Conservation (phyloP, 64 coral and sea anemone genomes). For the Pocillopora verrucosa region DNA sequence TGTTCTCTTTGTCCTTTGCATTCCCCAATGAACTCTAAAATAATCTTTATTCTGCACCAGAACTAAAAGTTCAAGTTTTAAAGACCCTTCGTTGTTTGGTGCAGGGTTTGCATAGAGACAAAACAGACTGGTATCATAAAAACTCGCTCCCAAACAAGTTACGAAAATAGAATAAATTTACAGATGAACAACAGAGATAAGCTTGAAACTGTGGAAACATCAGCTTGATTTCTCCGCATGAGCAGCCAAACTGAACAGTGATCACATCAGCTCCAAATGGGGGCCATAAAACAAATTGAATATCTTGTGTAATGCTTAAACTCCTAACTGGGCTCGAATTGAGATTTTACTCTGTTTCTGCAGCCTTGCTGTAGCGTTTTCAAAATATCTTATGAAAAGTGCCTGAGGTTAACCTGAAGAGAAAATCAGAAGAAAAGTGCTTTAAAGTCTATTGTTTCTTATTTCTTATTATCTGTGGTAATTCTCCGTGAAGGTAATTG, state of each 20-base stretch:
- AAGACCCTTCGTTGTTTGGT: too few relatives aligned
- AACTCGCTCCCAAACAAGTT: neutral
- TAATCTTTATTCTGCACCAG: neutral
- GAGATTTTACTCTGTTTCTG: too few relatives aligned
- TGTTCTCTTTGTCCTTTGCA: neutral
- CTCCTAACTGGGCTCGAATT: too few relatives aligned
- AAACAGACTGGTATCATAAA: neutral
- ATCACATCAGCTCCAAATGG: too few relatives aligned
- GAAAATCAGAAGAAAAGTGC: neutral
- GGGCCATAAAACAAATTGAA: too few relatives aligned
- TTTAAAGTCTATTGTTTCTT: neutral
- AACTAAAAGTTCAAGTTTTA: neutral
- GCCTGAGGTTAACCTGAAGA: neutral
- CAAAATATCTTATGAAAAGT: neutral
- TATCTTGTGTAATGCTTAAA: too few relatives aligned
- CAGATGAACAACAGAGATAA: neutral
- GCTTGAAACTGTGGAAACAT: neutral
- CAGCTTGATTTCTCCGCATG: neutral
- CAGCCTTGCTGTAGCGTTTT: neutral
- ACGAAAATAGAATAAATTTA: neutral
- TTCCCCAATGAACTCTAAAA: neutral
- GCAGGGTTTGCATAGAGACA: neutral
- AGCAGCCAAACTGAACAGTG: neutral
- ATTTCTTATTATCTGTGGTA: slow-evolving; percentile 28
- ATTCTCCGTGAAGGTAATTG: slow-evolving; percentile 39